Conservation (phyloP, 2,797 vertebrate species). For the Australoheros facetus region DNA sequence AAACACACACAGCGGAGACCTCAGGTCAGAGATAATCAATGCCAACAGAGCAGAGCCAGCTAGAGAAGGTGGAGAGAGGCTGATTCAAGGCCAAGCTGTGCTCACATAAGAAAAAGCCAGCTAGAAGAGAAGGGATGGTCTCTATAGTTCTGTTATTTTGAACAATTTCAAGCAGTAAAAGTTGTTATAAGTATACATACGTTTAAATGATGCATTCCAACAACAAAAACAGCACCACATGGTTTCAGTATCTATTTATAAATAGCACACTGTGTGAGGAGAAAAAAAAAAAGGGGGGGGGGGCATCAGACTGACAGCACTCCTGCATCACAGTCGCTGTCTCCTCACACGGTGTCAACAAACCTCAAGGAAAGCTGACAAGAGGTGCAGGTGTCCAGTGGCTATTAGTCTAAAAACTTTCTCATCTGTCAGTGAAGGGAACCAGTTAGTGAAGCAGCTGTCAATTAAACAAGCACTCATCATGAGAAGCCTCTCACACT, state of each 20-base stretch:
- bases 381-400: conserved; percentile 67
- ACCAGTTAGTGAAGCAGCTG: conserved; percentile 65
- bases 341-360: conserved; percentile 48
- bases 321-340: conserved; percentile 51
- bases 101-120: conserved; percentile 51
- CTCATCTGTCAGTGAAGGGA: conserved; percentile 64
- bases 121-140: conserved; percentile 32
- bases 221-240: conserved; percentile 45
- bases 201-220: conserved; percentile 13
- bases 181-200: not conserved
- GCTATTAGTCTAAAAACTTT: conserved; percentile 69
- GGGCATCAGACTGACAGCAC: conserved; percentile 64
- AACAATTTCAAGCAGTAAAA: not conserved
- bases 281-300: conserved; percentile 19
- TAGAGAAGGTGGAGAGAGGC: conserved; percentile 42
- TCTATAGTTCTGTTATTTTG: conserved; percentile 31
- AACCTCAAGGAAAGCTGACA: conserved; percentile 63
- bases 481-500: conserved; percentile 39
- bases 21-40: conserved; percentile 72
- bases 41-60: conserved; percentile 61
- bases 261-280: conserved; percentile 30
- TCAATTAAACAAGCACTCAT: conserved; percentile 70
- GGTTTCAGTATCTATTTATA: conserved; percentile 52
- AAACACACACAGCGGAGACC: conserved; percentile 39
- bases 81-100: conserved; percentile 53